Conservation (phyloP, 1,140 invertebrate genomes). For the Diabrotica virgifera region DNA sequence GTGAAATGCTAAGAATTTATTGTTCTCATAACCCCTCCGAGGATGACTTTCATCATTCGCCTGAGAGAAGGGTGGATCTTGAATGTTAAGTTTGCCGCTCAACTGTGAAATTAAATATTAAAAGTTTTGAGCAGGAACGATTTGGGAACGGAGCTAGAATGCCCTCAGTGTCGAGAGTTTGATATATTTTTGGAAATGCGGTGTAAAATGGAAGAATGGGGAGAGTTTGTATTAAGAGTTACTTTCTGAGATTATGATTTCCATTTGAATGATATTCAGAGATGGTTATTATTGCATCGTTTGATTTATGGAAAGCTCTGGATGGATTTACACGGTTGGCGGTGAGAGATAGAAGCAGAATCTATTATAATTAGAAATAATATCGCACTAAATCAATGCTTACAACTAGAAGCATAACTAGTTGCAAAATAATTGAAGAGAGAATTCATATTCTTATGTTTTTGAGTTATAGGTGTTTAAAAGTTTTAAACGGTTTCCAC, state of each 20-base stretch:
- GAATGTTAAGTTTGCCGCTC: conserved; percentile 17
- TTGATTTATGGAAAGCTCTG: no score
- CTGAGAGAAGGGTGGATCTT: conserved; percentile 9
- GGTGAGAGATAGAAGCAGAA: no score
- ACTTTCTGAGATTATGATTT: neutral
- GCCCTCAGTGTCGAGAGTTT: neutral
- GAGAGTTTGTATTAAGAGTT: neutral
- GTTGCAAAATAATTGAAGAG: no score
- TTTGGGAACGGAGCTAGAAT: neutral
- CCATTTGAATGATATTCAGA: neutral
- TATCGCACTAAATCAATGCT: no score
- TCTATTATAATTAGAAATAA: no score
- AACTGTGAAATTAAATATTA: conserved; percentile 22
- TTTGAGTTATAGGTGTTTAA: no score
- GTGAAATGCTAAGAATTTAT: conserved; percentile 24
- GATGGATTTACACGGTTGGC: no score
- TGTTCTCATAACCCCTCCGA: conserved; percentile 20
- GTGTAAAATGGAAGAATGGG: neutral
- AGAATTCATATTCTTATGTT: no score
- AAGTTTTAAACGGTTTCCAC: no score
- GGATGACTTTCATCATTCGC: conserved; percentile 25
- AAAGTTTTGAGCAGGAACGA: conserved; percentile 13
- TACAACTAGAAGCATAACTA: no score
- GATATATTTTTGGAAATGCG: neutral
- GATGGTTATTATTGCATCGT: neutral